Conservation (phyloP, 1,140 invertebrate genomes). For the Melitaea cinxia region DNA sequence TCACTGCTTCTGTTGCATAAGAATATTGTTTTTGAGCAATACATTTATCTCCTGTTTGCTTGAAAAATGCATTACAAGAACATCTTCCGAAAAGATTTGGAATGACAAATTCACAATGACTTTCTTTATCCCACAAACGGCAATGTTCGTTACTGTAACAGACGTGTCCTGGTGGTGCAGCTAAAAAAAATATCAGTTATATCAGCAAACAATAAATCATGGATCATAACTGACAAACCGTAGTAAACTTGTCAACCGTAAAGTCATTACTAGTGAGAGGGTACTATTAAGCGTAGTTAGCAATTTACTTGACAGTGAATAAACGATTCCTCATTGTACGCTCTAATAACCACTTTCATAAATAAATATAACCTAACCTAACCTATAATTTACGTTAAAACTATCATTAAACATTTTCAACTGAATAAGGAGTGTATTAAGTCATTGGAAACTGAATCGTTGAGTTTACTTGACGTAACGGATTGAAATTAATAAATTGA, state of each 20-base stretch:
- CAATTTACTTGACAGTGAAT: slow-evolving; percentile 54
- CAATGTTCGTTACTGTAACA: slow-evolving; percentile 95
- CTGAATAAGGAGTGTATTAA: neutral
- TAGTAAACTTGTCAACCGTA: slow-evolving; percentile 37
- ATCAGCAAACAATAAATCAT: slow-evolving; percentile 11
- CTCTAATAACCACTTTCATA: slow-evolving; percentile 48
- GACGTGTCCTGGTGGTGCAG: slow-evolving; percentile 92
- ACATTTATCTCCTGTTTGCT: slow-evolving; percentile 85
- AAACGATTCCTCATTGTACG: slow-evolving; percentile 50
- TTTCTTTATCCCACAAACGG: slow-evolving; percentile 89
- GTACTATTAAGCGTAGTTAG: slow-evolving; percentile 36
- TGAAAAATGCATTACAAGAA: slow-evolving; percentile 87
- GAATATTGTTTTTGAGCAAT: slow-evolving; percentile 70
- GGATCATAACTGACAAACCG: slow-evolving; percentile 17
- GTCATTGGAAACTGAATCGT: no score
- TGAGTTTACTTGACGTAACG: no score
- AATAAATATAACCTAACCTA: neutral
- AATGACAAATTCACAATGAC: slow-evolving; percentile 93
- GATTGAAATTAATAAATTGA: no score
- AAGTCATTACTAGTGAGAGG: slow-evolving; percentile 38
- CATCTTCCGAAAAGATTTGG: slow-evolving; percentile 94
- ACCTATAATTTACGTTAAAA: neutral
- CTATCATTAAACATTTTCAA: neutral
- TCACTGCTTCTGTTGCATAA: slow-evolving; percentile 67
- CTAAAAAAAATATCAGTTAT: slow-evolving; percentile 75